Evolutionary conservation across 92 coral and sea anemone species (phyloP).

Genomic region (Scolanthus callimorphus): DNA sequence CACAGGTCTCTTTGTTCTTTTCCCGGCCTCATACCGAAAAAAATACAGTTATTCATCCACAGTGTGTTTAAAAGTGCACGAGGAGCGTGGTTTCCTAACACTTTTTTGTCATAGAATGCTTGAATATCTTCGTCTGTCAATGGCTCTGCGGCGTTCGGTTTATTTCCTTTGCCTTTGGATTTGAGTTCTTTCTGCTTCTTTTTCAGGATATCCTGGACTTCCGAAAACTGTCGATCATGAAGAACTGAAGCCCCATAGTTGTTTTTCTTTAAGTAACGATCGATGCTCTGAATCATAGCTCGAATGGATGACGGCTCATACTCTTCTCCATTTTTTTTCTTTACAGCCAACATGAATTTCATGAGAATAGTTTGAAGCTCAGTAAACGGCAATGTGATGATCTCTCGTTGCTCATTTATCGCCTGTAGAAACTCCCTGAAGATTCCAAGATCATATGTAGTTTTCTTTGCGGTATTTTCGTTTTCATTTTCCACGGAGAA

Average conservation of each 20-base stretch:
- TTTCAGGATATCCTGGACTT: slow-evolving; percentile 38
- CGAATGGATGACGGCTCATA: slow-evolving; percentile 43
- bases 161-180: too few species aligned
- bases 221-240: slow-evolving; percentile 30
- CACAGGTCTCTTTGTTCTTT: slow-evolving; percentile 51
- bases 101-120: slow-evolving; percentile 24
- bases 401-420: too few species aligned
- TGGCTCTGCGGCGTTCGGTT: too few species aligned
- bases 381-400: too few species aligned
- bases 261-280: slow-evolving; percentile 40
- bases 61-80: slow-evolving; percentile 32
- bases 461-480: too few species aligned
- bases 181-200: too few species aligned
- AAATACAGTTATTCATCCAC: slow-evolving; percentile 42
- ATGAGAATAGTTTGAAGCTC: too few species aligned
- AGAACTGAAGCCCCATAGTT: slow-evolving; percentile 36
- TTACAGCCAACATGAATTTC: too few species aligned
- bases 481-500: too few species aligned
- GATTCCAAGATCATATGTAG: too few species aligned
- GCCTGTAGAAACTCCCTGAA: too few species aligned
- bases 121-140: slow-evolving; percentile 60
- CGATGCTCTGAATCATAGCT: slow-evolving; percentile 38
- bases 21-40: slow-evolving; percentile 58
- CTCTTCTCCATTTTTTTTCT: too few species aligned
- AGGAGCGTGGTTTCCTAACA: slow-evolving; percentile 39